Evolutionary conservation across 2,113 vertebrate genomes (phyloP).

Genomic region (Pyxicephalus adspersus): DNA sequence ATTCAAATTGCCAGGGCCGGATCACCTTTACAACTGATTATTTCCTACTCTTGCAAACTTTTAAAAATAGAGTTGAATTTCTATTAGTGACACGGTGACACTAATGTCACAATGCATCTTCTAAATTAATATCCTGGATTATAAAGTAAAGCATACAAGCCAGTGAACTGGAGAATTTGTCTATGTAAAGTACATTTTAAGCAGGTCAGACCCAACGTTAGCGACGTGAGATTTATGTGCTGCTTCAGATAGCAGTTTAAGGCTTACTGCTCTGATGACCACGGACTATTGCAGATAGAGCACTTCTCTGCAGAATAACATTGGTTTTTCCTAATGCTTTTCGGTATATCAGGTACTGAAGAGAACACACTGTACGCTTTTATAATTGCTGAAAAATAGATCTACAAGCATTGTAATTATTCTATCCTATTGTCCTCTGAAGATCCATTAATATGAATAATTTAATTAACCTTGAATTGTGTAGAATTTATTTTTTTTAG

Average conservation of each 20-base stretch:
- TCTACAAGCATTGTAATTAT: background rate
- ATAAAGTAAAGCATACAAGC: background rate
- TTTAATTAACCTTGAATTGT: slow-evolving; percentile 7
- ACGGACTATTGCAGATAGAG: background rate
- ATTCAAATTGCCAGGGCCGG: too few species aligned
- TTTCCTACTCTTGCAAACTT: background rate
- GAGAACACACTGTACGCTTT: background rate
- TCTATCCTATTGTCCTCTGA: background rate
- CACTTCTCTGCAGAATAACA: background rate
- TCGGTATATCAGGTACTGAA: background rate
- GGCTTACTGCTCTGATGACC: background rate
- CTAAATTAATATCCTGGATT: background rate
- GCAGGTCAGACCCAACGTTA: too few species aligned
- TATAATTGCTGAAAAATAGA: background rate
- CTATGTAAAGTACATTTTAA: background rate
- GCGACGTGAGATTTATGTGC: background rate
- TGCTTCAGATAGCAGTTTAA: background rate
- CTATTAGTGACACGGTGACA: background rate
- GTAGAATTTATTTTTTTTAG: background rate
- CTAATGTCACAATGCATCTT: background rate
- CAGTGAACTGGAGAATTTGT: background rate
- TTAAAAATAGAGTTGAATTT: background rate
- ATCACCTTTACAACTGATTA: too few species aligned
- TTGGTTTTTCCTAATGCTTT: background rate
- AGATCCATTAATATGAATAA: slow-evolving; percentile 47